These are phyloP conservation scores for Pseudococcus jackbeardsleyi DNA, from an alignment of 2,888 invertebrate species.

Conservation along the genomic window DNA sequence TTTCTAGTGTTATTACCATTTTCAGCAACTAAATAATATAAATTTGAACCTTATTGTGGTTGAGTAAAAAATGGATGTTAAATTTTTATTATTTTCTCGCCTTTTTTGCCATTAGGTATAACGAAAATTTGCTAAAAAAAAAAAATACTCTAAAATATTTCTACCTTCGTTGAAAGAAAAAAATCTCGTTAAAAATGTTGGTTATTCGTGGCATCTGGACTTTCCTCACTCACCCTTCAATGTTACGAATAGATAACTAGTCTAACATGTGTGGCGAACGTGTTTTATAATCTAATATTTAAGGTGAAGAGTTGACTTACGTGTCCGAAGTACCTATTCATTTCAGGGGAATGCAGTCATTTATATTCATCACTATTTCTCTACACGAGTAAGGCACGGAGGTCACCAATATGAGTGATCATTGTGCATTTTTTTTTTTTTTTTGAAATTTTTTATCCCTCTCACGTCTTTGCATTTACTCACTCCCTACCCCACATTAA, in stretches of 20 bases:
- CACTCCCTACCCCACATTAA: too few species aligned
- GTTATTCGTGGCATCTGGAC: background rate
- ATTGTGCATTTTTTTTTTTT: too few species aligned
- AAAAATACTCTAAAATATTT: background rate
- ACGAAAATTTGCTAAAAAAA: background rate
- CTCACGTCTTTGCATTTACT: too few species aligned
- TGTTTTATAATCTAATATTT: background rate
- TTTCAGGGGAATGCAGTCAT: too few species aligned
- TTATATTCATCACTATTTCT: too few species aligned
- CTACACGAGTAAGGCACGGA: too few species aligned
- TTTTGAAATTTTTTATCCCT: too few species aligned
- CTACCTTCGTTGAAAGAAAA: background rate
- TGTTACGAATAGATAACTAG: background rate
- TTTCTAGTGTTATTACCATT: background rate
- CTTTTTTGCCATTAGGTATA: background rate
- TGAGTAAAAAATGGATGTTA: background rate
- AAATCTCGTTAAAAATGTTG: background rate
- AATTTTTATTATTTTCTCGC: background rate
- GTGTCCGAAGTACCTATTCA: too few species aligned
- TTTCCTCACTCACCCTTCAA: background rate
- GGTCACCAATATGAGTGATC: too few species aligned
- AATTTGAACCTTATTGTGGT: background rate
- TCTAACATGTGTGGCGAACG: background rate
- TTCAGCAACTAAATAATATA: background rate
- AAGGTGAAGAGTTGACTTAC: too few species aligned